phyloP scores from a whole-genome alignment of 2,113 vertebrate species.

The Corydoras sp. region DNA sequence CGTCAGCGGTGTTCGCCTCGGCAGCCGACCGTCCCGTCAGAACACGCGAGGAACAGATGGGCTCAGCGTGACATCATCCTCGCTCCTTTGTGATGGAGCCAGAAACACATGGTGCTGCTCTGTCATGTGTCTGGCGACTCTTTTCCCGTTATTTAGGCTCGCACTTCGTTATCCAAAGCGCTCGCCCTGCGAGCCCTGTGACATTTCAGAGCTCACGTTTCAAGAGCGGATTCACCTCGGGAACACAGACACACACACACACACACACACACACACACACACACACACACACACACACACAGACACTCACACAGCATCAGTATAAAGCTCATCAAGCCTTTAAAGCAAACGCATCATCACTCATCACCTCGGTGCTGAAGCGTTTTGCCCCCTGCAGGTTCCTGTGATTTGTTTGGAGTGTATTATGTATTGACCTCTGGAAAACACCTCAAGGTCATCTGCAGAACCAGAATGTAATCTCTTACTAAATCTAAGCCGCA shows the following conservation, averaged over 20 bases:
- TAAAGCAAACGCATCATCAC: too few relatives aligned
- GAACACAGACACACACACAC: background rate
- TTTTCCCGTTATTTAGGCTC: slow-evolving; percentile 19
- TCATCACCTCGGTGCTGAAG: too few relatives aligned
- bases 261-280: background rate
- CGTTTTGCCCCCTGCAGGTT: too few relatives aligned
- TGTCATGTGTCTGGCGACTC: slow-evolving; percentile 23
- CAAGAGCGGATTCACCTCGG: slow-evolving; percentile 6
- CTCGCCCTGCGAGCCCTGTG: background rate
- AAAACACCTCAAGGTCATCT: too few relatives aligned
- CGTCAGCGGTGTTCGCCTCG: too few relatives aligned
- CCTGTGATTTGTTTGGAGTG: too few relatives aligned
- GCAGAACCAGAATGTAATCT: too few relatives aligned
- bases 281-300: background rate
- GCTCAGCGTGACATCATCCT: slow-evolving; percentile 12
- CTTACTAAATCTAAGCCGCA: too few relatives aligned
- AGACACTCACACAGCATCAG: background rate
- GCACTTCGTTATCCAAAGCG: slow-evolving; percentile 14
- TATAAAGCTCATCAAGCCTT: too few relatives aligned
- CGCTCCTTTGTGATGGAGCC: slow-evolving; percentile 13
- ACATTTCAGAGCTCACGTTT: slow-evolving; percentile 26
- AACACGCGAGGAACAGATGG: slow-evolving; percentile 19
- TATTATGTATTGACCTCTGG: too few relatives aligned
- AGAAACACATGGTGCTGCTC: slow-evolving; percentile 31
- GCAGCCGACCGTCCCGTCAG: too few relatives aligned